Evolutionary conservation across 2,888 invertebrate genomes (phyloP), one percentile per base, ranked within the genome.

Genomic region (Cheilosia variabilis): DNA sequence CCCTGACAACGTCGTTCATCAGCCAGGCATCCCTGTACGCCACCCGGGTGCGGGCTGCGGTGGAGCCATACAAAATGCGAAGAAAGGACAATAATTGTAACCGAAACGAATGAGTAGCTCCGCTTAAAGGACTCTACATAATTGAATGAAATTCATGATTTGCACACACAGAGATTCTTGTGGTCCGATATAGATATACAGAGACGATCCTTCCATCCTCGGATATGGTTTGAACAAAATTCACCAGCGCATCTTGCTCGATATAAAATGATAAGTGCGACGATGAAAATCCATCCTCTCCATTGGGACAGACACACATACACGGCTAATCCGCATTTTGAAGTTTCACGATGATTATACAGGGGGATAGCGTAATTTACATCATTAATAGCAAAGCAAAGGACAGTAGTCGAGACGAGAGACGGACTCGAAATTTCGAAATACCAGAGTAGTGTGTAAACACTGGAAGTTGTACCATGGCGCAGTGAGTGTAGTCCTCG

Each of bases 101-200:
- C 52, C 50, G 73, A 77, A 77, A 82, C 55, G 78, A 82, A 77
- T 73, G 73, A 79, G 58, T 83, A 63, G 73, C 68, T 79, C 55
- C 79, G 69, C 79, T 78, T 79, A 73, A 73, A 79, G 78, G 83
- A 79, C 68, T 78, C 83, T 65, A 69, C 83, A 83, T 83, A 83
- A 78, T 79, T 78, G 68, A 78, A 83, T 73, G 68, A 63, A 75
- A 72, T 83, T 63, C 69, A 73, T 79, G 62, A 79, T 58, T 78
- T 15, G 17, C 66, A 68, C 43, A 68, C 43, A 60, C 47, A 72
- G 27, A 37, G 7, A 24, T 65, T 27, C 52, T 58, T 71, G 53
- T 73, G 37, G 60, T 71, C 58, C 68, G n/a, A 80, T 80, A 24
- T 9, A 43, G 9, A 43, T 19, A 17, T 15, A 34, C n/a, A 47